These are phyloP conservation scores for Serinus canaria DNA, from an alignment of 2,113 vertebrate species.

Conservation along the genomic window DNA sequence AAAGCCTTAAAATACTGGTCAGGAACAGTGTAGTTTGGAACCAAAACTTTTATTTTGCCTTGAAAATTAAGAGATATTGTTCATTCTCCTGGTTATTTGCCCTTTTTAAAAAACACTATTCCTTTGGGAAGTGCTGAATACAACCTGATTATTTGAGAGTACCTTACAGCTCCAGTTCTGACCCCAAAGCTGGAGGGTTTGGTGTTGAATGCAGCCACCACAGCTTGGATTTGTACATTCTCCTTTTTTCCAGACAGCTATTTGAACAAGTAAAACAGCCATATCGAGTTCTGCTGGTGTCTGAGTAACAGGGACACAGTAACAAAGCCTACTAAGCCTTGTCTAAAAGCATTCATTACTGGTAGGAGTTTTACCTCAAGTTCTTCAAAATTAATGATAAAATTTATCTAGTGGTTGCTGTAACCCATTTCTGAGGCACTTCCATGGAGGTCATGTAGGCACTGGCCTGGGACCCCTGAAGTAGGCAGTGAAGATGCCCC, in stretches of 20 bases:
- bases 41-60: neutral
- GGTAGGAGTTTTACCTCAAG: constrained; percentile 48
- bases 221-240: neutral
- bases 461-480: neutral
- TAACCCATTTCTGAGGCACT: neutral
- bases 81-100: neutral
- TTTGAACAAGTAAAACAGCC: constrained; percentile 9
- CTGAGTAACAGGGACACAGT: neutral
- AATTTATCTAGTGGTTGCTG: neutral
- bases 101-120: neutral
- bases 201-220: neutral
- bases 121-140: neutral
- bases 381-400: neutral
- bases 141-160: neutral
- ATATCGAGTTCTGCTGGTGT: neutral
- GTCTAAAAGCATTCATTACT: neutral
- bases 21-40: neutral
- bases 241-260: constrained; percentile 1
- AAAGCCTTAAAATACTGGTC: constrained; percentile 33
- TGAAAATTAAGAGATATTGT: constrained; percentile 33
- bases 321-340: constrained; percentile 45
- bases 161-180: neutral
- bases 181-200: neutral
- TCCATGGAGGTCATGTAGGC: neutral
- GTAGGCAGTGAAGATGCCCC: neutral